phyloP scores from a whole-genome alignment of 2,888 invertebrate species.

The Rhingia rostrata region DNA sequence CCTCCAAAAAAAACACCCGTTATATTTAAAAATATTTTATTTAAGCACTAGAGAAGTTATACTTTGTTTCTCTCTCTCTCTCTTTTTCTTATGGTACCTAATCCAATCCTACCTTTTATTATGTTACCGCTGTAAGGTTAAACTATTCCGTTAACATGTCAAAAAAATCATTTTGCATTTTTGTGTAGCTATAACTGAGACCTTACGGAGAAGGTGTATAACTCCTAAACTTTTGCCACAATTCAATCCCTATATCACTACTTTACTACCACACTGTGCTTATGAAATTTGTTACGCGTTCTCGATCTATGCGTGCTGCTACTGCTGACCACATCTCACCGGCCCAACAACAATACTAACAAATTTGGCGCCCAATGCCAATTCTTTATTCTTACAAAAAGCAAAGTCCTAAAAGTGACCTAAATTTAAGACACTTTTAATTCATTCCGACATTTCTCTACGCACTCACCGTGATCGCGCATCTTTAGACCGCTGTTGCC shows the following conservation, averaged over 20 bases:
- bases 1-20: no score
- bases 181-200: no score
- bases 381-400: conserved; percentile 21
- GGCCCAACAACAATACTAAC: neutral
- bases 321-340: conserved; percentile 1
- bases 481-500: conserved; percentile 1
- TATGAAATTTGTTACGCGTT: conserved; percentile 29
- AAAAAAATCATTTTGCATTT: no score
- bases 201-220: neutral
- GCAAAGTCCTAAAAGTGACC: conserved; percentile 57
- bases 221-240: neutral
- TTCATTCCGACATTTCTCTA: conserved; percentile 50
- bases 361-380: conserved; percentile 69
- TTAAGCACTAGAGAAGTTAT: no score
- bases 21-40: no score
- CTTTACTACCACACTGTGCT: neutral
- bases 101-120: no score
- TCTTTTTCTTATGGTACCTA: no score
- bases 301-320: neutral
- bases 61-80: no score
- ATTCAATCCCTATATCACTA: neutral
- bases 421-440: conserved; percentile 63
- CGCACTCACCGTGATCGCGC: neutral
- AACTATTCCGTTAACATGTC: no score
- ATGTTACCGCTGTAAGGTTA: no score